Conservation (phyloP, 2,888 invertebrate genomes). For the Drosophila putrida region DNA sequence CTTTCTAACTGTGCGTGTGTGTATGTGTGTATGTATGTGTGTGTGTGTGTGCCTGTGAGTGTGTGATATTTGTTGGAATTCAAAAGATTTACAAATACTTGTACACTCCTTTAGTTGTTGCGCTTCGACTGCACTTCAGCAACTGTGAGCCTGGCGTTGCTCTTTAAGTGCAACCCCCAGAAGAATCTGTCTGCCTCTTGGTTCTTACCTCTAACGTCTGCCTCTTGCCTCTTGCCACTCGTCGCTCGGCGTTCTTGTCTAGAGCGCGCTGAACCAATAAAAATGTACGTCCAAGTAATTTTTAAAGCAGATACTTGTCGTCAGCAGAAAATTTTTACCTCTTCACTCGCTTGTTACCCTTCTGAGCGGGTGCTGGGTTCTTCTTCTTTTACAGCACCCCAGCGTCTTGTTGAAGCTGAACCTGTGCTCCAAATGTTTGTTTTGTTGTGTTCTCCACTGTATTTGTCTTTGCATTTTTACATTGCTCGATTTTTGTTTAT, state of each 20-base stretch:
- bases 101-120: conserved; percentile 67
- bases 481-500: conserved; percentile 75
- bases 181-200: conserved; percentile 14
- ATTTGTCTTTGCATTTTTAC: conserved; percentile 69
- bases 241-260: conserved; percentile 38
- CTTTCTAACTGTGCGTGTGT: conserved; percentile 22
- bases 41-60: conserved; percentile 29
- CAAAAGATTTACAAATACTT: conserved; percentile 80
- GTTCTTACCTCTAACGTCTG: background rate
- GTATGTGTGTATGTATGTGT: conserved; percentile 43
- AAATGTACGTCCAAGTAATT: conserved; percentile 73
- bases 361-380: conserved; percentile 42
- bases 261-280: conserved; percentile 78
- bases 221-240: background rate
- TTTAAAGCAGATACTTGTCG: conserved; percentile 73
- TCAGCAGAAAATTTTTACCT: conserved; percentile 78
- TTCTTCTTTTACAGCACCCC: conserved; percentile 79
- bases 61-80: conserved; percentile 76
- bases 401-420: conserved; percentile 73
- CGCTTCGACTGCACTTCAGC: conserved; percentile 71
- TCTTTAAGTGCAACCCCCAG: conserved; percentile 73
- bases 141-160: conserved; percentile 43
- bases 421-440: conserved; percentile 69
- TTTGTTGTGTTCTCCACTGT: conserved; percentile 69
- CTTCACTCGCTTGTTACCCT: conserved; percentile 62